Base-by-base conservation (phyloP, 2,113 vertebrate species). In the Rousettus leschenaultii region DNA sequence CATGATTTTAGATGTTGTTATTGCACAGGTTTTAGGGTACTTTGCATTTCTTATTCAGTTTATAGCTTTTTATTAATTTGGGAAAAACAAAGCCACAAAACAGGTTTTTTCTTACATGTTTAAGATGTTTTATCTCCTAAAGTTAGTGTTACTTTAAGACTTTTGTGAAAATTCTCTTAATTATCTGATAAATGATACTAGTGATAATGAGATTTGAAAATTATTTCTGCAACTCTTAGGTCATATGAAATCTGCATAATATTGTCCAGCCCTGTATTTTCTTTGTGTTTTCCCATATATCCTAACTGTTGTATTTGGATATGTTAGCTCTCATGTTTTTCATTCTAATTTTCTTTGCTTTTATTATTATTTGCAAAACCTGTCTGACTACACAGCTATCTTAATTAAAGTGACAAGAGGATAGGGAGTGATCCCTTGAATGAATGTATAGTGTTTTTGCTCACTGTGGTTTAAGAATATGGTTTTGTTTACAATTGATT, bases 381-480 rank as follows among this genome's bases (percentile, higher is more conserved):
- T 91, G 38, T 84, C 40, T 95, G 48, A 95, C n/a, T 78, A 21
- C 28, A 86, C 16, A 91, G 43, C 15, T 91, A 1, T 78, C 45
- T 89, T 93, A 84, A 51, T 90, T 92, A 12, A 92, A 79, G 79
- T 95, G 59, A 75, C 6, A 92, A 66, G 61, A 92, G 45, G 22
- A 8, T 95, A 97, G 93, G n/a, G 96, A 86, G 82, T 91, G 53
- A 75, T 93, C 40, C 40, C 26, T 90, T 87, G 78, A 65, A 94
- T 97, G 95, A 21, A 61, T 78, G 18, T 88, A 28, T 94, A 94
- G 93, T 92, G 63, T 95, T 98, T 98, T 98, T 99, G 98, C 98
- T 99, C 97, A 99, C 97, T 98, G 98, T 98, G 98, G 98, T 99
- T 98, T 98, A 98, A 99, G 98, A 99, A 98, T 98, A 97, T 61